Conservation (phyloP, 2,113 vertebrate genomes). For the Lophura nycthemera region DNA sequence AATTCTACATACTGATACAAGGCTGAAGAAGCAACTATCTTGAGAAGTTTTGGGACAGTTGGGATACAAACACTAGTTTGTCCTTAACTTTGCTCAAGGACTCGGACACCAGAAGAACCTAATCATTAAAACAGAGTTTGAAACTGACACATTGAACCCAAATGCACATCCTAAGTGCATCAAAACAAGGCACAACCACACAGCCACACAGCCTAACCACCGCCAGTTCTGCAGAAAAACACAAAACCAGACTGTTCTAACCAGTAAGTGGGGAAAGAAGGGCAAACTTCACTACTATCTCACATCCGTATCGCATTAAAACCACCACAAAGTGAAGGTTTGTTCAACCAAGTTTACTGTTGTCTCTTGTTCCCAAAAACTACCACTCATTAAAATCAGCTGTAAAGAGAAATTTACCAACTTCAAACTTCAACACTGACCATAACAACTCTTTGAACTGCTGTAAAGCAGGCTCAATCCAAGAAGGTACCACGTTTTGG, state of each 20-base stretch:
- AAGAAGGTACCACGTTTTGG: background rate
- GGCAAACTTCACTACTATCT: background rate
- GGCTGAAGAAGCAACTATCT: background rate
- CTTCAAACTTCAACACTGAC: background rate
- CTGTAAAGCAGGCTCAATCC: background rate
- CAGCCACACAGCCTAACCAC: background rate
- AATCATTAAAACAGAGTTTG: background rate
- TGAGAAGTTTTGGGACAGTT: background rate
- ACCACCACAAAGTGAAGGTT: background rate
- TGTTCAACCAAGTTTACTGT: background rate
- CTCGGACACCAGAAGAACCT: background rate
- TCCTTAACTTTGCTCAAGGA: background rate
- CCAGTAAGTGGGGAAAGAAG: background rate
- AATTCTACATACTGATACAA: rapidly evolving
- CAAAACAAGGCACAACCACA: background rate
- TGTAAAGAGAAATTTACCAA: background rate
- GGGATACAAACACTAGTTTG: background rate
- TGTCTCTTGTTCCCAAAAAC: background rate
- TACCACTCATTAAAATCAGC: background rate
- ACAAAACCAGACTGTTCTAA: background rate
- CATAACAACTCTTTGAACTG: background rate
- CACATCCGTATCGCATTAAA: background rate
- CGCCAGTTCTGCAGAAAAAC: background rate
- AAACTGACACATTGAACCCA: background rate
- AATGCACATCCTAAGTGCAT: rapidly evolving